Evolutionary conservation across 2,113 vertebrate species (phyloP).

Genomic region (Ovibos moschatus): DNA sequence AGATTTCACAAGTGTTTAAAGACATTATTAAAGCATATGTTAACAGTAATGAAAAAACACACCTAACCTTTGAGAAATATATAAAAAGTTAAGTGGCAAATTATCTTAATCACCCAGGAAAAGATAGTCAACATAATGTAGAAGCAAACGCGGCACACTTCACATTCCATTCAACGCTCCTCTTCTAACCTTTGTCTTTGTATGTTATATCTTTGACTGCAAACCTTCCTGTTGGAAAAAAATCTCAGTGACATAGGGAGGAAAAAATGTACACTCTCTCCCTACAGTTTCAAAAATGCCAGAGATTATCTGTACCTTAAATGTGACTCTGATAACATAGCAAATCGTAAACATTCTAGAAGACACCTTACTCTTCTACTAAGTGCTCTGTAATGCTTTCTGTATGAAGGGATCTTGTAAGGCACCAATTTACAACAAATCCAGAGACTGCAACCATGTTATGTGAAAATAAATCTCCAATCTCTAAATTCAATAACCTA

Average conservation of each 20-base stretch:
- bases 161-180: background rate
- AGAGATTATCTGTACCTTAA: background rate
- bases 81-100: background rate
- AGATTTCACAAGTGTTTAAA: constrained; percentile 1
- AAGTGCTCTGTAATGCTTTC: background rate
- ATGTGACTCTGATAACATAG: background rate
- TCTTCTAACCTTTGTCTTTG: background rate
- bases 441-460: background rate
- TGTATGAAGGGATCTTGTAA: background rate
- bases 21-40: background rate
- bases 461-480: background rate
- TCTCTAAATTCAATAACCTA: background rate
- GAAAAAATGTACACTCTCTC: background rate
- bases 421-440: background rate
- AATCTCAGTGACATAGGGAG: background rate
- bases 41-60: background rate
- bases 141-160: background rate
- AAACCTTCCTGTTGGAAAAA: background rate
- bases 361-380: background rate
- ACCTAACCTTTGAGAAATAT: background rate
- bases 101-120: background rate
- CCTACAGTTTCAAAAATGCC: background rate
- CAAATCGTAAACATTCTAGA: background rate
- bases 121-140: background rate
- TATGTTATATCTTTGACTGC: background rate